Base-by-base conservation (phyloP, 53 echinoderm and acorn worm genomes). In the Henricia sp. region DNA sequence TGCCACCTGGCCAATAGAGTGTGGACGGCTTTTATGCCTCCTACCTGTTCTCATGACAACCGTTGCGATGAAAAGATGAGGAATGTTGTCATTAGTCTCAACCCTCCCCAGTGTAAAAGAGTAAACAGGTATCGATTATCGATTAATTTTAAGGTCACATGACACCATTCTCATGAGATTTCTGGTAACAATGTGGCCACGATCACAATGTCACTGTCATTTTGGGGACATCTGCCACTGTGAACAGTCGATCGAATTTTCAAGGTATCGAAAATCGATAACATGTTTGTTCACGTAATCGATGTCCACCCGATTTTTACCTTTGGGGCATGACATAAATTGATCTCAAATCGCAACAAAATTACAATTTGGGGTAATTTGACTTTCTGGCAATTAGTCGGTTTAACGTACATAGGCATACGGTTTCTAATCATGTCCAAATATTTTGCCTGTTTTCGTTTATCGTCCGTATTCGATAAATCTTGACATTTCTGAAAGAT, bases 1-100 rank as follows among this genome's bases (percentile, higher is more conserved):
- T 85, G 88, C 90, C 96, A 96, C 93, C 96, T 96, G 93, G 96
- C 96, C 93, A 96, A 85, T 85, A 23, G 73, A 74, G 73, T 73
- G 64, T 64, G 72, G 63, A 64, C 74, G 74, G 60, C 72, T 63
- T 85, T 74, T 85, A 85, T 26, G 64, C 74, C 73, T 85, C 86
- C 73, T 85, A 85, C 86, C 86, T 85, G 86, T 85, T 85, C 86
- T 74, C 86, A 85, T 85, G 80, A 80, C 80, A 80, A 80, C 80
- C 64, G 46, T 64, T 80, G 13, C 46, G 64, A 80, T 63, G 35
- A 48, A 85, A 50, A 29, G 50, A 66, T 59, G 21, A 48, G 63
- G 72, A 72, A 73, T 74, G 50, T 63, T 50, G 52, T 20, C 50
- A 74, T 60, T 50, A n/a, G n/a, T 73, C 40, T 44, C n/a, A 35